Evolutionary conservation across 1,140 invertebrate genomes (phyloP).

Genomic region (Achatina immaculata): DNA sequence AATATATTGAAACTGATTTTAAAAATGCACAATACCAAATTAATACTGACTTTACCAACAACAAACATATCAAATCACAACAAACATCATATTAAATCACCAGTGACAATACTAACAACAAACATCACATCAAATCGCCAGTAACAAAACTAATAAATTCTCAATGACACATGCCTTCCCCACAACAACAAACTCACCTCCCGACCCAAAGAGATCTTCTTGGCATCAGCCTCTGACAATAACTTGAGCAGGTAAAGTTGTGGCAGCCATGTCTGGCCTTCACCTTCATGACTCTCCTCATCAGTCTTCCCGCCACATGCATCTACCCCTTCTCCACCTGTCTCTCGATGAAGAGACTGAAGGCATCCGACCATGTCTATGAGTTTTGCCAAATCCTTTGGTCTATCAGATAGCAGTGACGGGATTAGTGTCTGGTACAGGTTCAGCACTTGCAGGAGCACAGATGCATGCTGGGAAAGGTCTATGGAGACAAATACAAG

Average conservation of each 20-base stretch:
- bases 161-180: no score
- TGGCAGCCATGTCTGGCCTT: neutral
- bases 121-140: no score
- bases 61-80: no score
- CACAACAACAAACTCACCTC: slow-evolving; percentile 33
- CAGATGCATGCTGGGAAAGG: neutral
- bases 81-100: no score
- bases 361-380: slow-evolving; percentile 21
- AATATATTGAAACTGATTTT: no score
- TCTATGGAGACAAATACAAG: slow-evolving; percentile 5
- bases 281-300: neutral
- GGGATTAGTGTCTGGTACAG: slow-evolving; percentile 22
- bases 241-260: slow-evolving; percentile 30
- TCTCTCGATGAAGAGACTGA: neutral
- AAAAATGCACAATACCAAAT: no score
- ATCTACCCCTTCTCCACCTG: neutral
- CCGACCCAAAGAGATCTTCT: neutral
- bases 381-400: slow-evolving; percentile 15
- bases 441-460: slow-evolving; percentile 20
- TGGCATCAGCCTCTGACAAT: slow-evolving; percentile 32
- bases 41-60: no score
- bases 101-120: no score
- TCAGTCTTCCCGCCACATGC: neutral
- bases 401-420: slow-evolving; percentile 11
- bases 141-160: no score